Evolutionary conservation across 2,888 invertebrate species (phyloP), one percentile per base, ranked within the genome.

Genomic region (Ceratothoa steindachneri): DNA sequence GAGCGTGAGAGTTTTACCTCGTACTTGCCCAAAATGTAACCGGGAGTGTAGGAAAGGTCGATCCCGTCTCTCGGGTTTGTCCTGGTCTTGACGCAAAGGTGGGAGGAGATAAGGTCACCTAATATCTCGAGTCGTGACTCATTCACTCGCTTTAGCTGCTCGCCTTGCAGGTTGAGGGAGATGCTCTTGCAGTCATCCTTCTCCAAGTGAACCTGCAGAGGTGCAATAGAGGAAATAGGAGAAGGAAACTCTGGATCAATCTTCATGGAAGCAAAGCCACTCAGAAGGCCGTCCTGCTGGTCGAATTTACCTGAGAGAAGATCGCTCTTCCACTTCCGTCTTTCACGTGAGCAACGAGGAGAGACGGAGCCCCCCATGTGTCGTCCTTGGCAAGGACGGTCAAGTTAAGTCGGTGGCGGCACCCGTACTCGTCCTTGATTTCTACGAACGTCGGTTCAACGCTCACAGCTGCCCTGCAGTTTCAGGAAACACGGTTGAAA

Each of bases 391-490:
- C 78, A 41, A 78, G 51, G 28, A 78, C 70, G 30, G 30, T 65
- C 60, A 78, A 71, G 53, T 75, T 55, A 24, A 78, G 72, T 4
- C 75, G 71, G 67, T 78, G 78, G 12, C 29, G 71, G 19, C 67
- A 70, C 9, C 78, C 78, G 55, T 73, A 73, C 29, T 73, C 73
- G 41, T 78, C 78, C 31, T 66, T 75, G 9, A 78, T 75, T 67
- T 78, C 75, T 1, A 75, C 78, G 31, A 75, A 73, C 12, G 78
- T 78, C n/a, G 78, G 78, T 67, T 78, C 78, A 3, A 78, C 78
- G 73, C 78, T 78, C 41, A 78, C 78, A 22, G 78, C 76, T 29
- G 74, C 71, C 30, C 74, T 74, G 71, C n/a, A n/a, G n/a, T n/a
- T n/a, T n/a, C n/a, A n/a, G n/a, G n/a, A n/a, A 22, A 22, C 15